Conservation (phyloP, 2,888 invertebrate species). For the Tenodera sinensis region DNA sequence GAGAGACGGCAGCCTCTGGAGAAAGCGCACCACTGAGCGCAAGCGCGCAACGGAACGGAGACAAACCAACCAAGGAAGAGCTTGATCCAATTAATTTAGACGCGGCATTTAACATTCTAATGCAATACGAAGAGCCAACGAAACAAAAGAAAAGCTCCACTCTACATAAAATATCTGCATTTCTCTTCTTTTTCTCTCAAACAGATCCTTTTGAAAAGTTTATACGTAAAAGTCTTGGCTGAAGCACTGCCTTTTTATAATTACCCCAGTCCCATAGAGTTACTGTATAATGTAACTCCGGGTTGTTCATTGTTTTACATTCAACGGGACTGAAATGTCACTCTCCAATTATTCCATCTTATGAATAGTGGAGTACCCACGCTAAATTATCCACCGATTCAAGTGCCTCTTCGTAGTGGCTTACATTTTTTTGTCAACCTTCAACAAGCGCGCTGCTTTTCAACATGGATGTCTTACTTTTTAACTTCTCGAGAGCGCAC, state of each 20-base stretch:
- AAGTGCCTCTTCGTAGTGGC: neutral
- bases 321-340: slow-evolving; percentile 1
- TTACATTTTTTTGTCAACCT: neutral
- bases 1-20: no score
- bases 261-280: neutral
- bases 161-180: neutral
- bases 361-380: neutral
- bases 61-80: neutral
- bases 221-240: neutral
- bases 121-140: neutral
- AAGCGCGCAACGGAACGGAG: neutral
- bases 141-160: neutral
- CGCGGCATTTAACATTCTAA: neutral
- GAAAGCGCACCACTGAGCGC: neutral
- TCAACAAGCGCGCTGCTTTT: neutral
- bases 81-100: neutral
- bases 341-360: neutral
- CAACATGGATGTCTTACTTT: neutral
- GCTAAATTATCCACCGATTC: neutral
- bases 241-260: neutral
- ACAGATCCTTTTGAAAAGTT: neutral
- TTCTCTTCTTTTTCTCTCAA: neutral
- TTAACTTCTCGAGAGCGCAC: neutral
- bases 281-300: neutral
- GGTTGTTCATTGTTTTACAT: neutral